Base-by-base conservation (phyloP, 2,113 vertebrate genomes). In the Odocoileus virginianus region DNA sequence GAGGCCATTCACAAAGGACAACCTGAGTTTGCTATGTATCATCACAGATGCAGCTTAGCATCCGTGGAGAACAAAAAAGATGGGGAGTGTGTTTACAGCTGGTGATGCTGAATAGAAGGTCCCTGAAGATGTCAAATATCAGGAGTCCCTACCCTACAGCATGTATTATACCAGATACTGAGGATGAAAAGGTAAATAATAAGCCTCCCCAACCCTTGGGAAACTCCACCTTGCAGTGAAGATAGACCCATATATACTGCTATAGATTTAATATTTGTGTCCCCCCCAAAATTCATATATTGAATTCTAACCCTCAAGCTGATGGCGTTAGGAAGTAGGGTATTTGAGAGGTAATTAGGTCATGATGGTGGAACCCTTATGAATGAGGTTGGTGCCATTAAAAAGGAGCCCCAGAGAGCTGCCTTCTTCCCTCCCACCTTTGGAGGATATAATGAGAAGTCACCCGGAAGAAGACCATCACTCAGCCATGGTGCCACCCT, bases 1-100 rank as follows among this genome's bases (percentile, higher is more conserved):
- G 7, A 83, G 60, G 67, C 87, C 91, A 92, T 93, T 97, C 86
- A 94, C 91, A 95, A 54, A 94, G 89, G 83, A 58, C 6, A 52
- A 52, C 64, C 82, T 54, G 81, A 96, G 91, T 78, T 57, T 85
- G 58, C 93, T 79, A 2, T 40, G 55, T 87, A 36, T 74, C 91
- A 67, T 61, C 84, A 47, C 71, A 25, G 78, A 45, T 82, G 89
- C 92, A 43, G 74, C 64, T 74, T 45, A 17, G 21, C 57, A 52
- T 50, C 45, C 81, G 10, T 57, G 27, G 54, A 90, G 87, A 94
- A 95, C 76, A 98, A 71, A 97, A 54, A 89, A n/a, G 7, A 57
- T 28, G 60, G 40, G 74, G 4, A 16, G 16, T 61, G 36, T 84
- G 83, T 94, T 87, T 95, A 85, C 36, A 87, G 76, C 52, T 57